Evolutionary conservation across 2,888 invertebrate genomes (phyloP).

Genomic region (Epirrhoe tristata): DNA sequence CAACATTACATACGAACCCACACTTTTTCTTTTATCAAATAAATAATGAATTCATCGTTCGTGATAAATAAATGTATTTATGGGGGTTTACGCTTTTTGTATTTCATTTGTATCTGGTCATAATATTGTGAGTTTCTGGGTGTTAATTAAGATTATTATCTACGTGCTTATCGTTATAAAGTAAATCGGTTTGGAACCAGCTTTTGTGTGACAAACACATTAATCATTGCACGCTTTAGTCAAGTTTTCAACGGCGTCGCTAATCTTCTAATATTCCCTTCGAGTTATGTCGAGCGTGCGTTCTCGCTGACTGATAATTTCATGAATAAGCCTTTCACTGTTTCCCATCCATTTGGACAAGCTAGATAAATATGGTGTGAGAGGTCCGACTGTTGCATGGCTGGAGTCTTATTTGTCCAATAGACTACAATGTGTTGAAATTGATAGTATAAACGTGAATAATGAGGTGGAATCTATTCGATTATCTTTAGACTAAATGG

Average conservation of each 20-base stretch:
- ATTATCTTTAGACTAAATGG: too few relatives aligned
- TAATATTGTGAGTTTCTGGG: neutral
- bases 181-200: neutral
- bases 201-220: conserved; percentile 11
- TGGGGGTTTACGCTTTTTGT: neutral
- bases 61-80: neutral
- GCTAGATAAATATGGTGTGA: neutral
- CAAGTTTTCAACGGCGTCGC: conserved; percentile 27
- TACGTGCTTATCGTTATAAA: neutral
- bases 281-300: conserved; percentile 28
- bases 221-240: conserved; percentile 33
- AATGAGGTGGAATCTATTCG: too few relatives aligned
- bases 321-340: conserved; percentile 9
- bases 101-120: neutral
- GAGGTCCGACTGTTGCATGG: too few relatives aligned
- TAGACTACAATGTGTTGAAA: too few relatives aligned
- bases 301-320: conserved; percentile 29
- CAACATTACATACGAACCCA: neutral
- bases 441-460: too few relatives aligned
- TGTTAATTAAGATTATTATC: neutral
- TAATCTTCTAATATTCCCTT: conserved; percentile 24
- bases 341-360: neutral
- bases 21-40: neutral
- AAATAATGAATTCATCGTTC: conserved; percentile 1
- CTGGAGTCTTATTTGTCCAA: too few relatives aligned